These are phyloP conservation scores for Morelia viridis DNA, from an alignment of 2,797 vertebrate genomes.

Conservation along the genomic window DNA sequence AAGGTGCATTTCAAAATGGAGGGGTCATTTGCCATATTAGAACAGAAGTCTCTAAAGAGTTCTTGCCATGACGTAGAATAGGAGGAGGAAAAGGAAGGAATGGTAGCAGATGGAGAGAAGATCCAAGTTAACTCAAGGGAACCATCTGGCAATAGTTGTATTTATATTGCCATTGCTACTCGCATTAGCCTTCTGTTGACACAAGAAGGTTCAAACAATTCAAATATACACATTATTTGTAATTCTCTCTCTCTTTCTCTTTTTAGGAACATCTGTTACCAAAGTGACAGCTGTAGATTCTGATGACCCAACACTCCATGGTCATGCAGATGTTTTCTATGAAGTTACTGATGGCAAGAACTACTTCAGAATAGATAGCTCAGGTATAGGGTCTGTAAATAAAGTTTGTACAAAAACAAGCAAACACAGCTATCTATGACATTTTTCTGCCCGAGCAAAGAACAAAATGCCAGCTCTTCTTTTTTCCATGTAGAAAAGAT, in stretches of 20 bases:
- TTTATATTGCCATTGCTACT: background rate
- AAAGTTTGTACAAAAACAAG: background rate
- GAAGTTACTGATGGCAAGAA: slow-evolving; percentile 68
- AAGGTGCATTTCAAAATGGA: background rate
- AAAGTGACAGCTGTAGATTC: slow-evolving; percentile 75
- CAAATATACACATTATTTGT: slow-evolving; percentile 10
- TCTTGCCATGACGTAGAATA: background rate
- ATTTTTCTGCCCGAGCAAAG: background rate
- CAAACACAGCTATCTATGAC: background rate
- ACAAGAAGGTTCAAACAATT: background rate
- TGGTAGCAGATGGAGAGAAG: background rate
- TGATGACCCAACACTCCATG: slow-evolving; percentile 77
- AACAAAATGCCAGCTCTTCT: background rate
- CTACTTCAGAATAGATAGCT: slow-evolving; percentile 71
- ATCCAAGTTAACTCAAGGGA: background rate
- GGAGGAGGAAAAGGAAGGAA: background rate
- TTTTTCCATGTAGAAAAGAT: background rate
- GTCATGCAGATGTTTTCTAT: slow-evolving; percentile 73
- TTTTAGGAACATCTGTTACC: slow-evolving; percentile 74
- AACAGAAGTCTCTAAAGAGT: background rate
- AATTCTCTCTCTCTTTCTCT: slow-evolving; percentile 44
- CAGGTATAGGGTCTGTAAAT: slow-evolving; percentile 39
- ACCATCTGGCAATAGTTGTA: background rate
- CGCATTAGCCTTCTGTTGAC: background rate
- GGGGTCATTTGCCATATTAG: background rate